phyloP scores from a whole-genome alignment of 2,888 invertebrate species.

The Charanyca ferruginea region DNA sequence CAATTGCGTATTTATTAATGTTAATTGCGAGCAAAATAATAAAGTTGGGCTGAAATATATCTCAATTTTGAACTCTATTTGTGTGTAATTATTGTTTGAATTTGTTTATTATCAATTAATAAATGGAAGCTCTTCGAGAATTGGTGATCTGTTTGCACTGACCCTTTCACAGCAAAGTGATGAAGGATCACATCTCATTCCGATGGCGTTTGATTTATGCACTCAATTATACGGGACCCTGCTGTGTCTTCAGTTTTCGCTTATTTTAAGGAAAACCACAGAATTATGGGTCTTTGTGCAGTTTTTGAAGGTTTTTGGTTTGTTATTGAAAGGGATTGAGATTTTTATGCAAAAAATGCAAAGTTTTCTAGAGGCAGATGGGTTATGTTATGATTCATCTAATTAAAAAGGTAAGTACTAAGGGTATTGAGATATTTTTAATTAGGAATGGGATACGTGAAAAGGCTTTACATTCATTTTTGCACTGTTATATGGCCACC shows the following conservation, averaged over 20 bases:
- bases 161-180: constrained; percentile 65
- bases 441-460: neutral
- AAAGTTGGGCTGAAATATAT: no score
- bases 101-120: neutral
- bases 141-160: neutral
- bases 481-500: no score
- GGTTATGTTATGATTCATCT: neutral
- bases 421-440: neutral
- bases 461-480: neutral
- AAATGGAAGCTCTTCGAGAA: neutral
- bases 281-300: constrained; percentile 49
- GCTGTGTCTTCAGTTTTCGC: constrained; percentile 69
- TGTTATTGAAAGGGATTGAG: constrained; percentile 38
- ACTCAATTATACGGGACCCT: constrained; percentile 83
- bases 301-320: constrained; percentile 47
- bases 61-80: no score
- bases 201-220: constrained; percentile 85
- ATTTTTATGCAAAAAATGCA: constrained; percentile 6
- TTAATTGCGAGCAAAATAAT: no score
- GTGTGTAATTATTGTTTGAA: no score
- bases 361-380: constrained; percentile 5
- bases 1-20: no score
- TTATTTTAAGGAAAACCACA: constrained; percentile 64
- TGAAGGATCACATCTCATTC: constrained; percentile 81
- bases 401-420: constrained; percentile 13